Evolutionary conservation across 2,113 vertebrate genomes (phyloP).

Genomic region (Paraplagusia blochii): DNA sequence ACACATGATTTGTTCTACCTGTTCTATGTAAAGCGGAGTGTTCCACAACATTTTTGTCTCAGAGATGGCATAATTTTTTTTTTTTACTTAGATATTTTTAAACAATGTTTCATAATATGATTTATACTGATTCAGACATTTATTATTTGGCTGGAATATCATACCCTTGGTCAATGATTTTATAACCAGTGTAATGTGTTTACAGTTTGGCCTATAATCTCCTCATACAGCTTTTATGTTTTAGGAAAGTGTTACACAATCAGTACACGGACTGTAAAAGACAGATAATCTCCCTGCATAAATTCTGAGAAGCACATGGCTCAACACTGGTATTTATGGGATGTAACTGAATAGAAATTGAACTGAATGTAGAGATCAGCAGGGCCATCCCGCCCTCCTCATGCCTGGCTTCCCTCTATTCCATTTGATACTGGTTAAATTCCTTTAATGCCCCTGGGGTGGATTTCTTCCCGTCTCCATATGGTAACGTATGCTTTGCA

Average conservation of each 20-base stretch:
- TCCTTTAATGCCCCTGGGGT: slow-evolving; percentile 54
- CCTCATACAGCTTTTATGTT: neutral
- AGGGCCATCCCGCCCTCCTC: neutral
- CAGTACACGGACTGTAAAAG: neutral
- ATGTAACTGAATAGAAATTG: neutral
- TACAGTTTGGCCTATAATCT: neutral
- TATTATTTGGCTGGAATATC: neutral
- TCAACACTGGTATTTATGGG: neutral
- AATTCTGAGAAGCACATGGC: neutral
- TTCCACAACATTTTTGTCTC: neutral
- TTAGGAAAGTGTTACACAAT: neutral
- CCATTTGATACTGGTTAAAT: slow-evolving; percentile 42
- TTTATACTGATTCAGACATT: neutral
- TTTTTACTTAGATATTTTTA: neutral
- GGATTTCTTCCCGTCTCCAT: slow-evolving; percentile 18
- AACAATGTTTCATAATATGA: neutral
- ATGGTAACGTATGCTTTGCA: slow-evolving; percentile 47
- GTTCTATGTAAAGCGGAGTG: neutral
- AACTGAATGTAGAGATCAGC: neutral
- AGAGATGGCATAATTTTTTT: neutral
- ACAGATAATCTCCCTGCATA: neutral
- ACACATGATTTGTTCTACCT: no score
- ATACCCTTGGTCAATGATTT: neutral
- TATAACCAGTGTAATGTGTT: neutral
- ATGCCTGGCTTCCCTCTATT: neutral